Evolutionary conservation across 2,888 invertebrate genomes (phyloP).

Genomic region (Prenolepis imparis): DNA sequence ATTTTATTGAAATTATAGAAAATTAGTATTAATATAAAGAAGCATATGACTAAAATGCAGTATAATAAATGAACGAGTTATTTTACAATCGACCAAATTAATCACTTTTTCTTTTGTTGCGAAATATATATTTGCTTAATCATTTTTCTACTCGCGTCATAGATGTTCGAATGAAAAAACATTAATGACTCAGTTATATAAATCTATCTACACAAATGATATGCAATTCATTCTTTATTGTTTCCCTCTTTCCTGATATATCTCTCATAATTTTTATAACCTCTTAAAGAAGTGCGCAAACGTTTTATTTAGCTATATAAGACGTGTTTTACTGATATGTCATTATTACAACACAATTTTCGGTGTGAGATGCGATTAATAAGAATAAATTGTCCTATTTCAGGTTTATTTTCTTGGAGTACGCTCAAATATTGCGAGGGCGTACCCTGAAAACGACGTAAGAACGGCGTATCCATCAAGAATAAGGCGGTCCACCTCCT

Average conservation of each 20-base stretch:
- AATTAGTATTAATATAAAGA: too few species aligned
- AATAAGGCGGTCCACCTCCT: not conserved
- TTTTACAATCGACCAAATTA: not conserved
- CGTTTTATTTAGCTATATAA: not conserved
- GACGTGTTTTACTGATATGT: too few species aligned
- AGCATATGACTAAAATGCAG: not conserved
- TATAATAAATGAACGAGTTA: not conserved
- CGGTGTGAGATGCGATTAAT: not conserved
- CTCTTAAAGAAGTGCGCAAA: not conserved
- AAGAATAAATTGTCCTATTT: not conserved
- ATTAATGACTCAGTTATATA: not conserved
- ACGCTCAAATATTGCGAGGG: not conserved
- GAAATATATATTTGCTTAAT: not conserved
- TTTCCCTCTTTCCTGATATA: not conserved
- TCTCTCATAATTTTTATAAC: slow-evolving; percentile 9
- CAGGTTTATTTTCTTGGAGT: not conserved
- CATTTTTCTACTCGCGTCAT: not conserved
- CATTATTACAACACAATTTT: not conserved
- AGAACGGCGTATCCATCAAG: not conserved
- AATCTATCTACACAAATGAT: not conserved
- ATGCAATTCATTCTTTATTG: not conserved
- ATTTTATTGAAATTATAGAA: too few species aligned
- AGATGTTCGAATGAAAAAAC: not conserved
- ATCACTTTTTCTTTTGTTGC: not conserved
- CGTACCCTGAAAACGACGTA: slow-evolving; percentile 25